phyloP scores from a whole-genome alignment of 2,888 invertebrate species.

The Tanypteryx hageni region DNA sequence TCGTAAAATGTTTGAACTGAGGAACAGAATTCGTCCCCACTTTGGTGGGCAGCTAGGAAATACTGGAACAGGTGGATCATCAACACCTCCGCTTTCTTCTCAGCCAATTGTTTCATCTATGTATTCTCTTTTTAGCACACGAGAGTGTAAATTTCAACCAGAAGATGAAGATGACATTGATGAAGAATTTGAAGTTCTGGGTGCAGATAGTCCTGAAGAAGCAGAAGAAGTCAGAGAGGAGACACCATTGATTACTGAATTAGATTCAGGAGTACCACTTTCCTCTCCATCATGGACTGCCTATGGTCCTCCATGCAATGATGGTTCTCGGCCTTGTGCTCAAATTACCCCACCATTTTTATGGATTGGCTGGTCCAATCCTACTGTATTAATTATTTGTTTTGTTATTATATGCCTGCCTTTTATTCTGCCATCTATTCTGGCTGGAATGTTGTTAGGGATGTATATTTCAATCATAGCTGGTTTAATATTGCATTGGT shows the following conservation, averaged over 20 bases:
- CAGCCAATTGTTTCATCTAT: constrained; percentile 33
- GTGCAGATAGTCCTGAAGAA: constrained; percentile 42
- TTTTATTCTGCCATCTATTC: constrained; percentile 72
- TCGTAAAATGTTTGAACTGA: neutral
- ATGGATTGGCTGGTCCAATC: constrained; percentile 51
- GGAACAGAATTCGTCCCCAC: neutral
- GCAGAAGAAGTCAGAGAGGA: constrained; percentile 78
- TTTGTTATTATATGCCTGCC: neutral
- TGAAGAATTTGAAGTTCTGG: constrained; percentile 65
- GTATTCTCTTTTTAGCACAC: constrained; percentile 36
- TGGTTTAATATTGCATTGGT: constrained; percentile 72
- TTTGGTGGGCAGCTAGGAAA: neutral
- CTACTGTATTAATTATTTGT: neutral
- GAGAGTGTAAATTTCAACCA: constrained; percentile 3
- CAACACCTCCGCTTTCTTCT: neutral
- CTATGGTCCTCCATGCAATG: neutral
- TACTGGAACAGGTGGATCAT: neutral
- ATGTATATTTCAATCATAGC: constrained; percentile 75
- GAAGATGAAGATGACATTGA: constrained; percentile 38
- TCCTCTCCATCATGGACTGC: neutral
- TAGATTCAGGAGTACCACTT: neutral
- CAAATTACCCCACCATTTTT: neutral
- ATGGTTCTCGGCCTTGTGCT: neutral
- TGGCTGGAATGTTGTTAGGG: constrained; percentile 77
- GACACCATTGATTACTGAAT: constrained; percentile 49